A percentile compares a stretch with the other conserved stretches of the same genome.
phyloP scores from a whole-genome alignment of 2,113 vertebrate species.

The Platycercus adscitus region DNA sequence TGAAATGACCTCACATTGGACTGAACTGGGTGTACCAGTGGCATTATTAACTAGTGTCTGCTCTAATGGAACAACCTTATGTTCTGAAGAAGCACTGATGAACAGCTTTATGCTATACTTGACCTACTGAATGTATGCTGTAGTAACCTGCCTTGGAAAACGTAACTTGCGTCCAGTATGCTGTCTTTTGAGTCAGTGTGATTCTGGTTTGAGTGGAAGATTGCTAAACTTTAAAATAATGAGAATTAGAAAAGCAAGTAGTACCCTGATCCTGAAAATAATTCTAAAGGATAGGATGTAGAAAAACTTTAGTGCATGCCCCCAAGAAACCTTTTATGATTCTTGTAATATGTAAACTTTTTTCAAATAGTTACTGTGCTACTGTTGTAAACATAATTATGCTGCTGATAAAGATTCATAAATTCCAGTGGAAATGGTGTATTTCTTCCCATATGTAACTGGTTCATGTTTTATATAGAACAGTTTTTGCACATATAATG shows the following conservation, averaged over 20 bases:
- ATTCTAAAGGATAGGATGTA: neutral
- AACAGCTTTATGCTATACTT: neutral
- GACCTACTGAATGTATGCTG: neutral
- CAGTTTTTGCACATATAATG: neutral
- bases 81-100: neutral
- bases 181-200: neutral
- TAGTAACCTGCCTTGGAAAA: neutral
- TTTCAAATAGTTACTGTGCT: neutral
- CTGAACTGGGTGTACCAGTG: neutral
- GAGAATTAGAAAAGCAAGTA: neutral
- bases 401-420: neutral
- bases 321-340: neutral
- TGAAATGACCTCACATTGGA: rapidly evolving
- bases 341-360: neutral
- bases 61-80: neutral
- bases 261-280: neutral
- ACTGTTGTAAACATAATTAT: neutral
- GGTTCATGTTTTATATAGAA: neutral
- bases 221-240: neutral
- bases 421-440: neutral
- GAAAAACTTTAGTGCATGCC: neutral
- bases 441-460: neutral
- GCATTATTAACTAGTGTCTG: neutral
- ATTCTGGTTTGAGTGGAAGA: neutral
- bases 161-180: neutral